Base-by-base conservation (phyloP, 2,113 vertebrate genomes). In the Shinisaurus crocodilurus region DNA sequence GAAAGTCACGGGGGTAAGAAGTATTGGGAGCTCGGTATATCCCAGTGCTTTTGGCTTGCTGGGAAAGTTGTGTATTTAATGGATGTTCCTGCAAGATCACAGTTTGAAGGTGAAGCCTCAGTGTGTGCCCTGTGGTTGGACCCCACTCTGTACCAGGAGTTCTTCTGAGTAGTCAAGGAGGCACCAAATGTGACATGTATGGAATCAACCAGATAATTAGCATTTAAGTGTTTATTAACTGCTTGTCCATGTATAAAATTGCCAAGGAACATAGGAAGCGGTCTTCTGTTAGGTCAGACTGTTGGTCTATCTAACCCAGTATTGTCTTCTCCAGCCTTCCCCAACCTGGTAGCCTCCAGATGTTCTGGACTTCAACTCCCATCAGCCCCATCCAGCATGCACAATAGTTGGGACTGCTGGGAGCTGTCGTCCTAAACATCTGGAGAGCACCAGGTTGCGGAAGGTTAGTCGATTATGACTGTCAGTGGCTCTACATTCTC, bases 91-190 rank as follows among this genome's bases (percentile, higher is more conserved):
- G 0, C 40, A 69, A 85, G 72, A 79, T 50, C 57, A 57, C 50
- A 34, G 18, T 37, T 34, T 40, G 54, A 40, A 65, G 57, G n/a
- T 65, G 25, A 83, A 16, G 1, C 18, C 13, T 0, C 32, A 75
- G 34, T 72, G 63, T 43, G 70, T 54, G 40, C 29, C 37, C 37
- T 13, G 50, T 18, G 23, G 10, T 1, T 13, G 2, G 0, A 10
- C 9, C 54, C n/a, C 54, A 75, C 1, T n/a, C 45, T 15, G 54
- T 70, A 6, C 85, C n/a, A 34, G 43, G 72, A 91, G 1, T 3
- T 3, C 50, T 32, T 10, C 0, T 23, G 79, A 45, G 20, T 1
- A 9, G 48, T 18, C 5, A 84, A 0, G 0, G 3, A 1, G 0
- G 20, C 54, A 43, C 25, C n/a, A 45, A n/a, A 5, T 3, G 69